Conservation (phyloP, 2,113 vertebrate genomes). For the Dromas ardeola region DNA sequence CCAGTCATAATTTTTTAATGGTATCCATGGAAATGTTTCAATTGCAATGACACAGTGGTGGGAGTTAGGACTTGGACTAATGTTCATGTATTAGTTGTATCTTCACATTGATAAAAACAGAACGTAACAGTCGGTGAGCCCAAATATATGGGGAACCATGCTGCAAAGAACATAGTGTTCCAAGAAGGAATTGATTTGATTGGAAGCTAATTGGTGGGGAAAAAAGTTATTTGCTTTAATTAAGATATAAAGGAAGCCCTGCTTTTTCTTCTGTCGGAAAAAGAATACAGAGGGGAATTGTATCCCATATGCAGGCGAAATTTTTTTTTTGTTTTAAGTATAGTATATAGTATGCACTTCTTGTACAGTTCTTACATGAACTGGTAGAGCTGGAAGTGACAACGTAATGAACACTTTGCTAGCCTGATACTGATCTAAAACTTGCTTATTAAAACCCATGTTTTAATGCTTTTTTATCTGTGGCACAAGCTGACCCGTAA, state of each 20-base stretch:
- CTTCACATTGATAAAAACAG: neutral
- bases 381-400: neutral
- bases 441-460: neutral
- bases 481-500: neutral
- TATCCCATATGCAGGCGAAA: neutral
- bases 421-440: neutral
- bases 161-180: neutral
- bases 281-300: neutral
- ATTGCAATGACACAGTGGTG: neutral
- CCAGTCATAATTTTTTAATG: neutral
- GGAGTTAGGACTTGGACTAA: neutral
- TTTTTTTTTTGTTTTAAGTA: too few relatives aligned
- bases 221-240: neutral
- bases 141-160: neutral
- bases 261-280: neutral
- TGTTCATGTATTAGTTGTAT: neutral
- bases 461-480: neutral
- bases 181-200: neutral
- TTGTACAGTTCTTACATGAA: neutral
- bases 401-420: neutral
- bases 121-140: neutral
- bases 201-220: neutral
- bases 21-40: constrained; percentile 33
- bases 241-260: neutral
- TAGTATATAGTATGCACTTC: neutral